These are phyloP conservation scores for Drosophila auraria DNA, from an alignment of 1,140 invertebrate species.

Conservation along the genomic window DNA sequence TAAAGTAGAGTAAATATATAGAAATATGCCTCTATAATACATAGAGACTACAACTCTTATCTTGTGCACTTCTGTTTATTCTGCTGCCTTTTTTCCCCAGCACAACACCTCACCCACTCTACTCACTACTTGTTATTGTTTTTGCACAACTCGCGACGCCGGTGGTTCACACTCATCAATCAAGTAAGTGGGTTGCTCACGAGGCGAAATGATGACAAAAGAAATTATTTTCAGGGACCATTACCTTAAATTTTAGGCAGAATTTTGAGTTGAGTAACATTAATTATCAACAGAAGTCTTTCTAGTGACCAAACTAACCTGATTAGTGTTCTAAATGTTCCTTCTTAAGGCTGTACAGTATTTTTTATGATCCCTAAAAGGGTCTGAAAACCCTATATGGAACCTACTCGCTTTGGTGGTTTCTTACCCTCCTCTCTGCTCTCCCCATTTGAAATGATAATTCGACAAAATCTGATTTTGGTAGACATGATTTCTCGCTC, in stretches of 20 bases:
- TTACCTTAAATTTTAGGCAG: constrained; percentile 4
- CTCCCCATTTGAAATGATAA: constrained; percentile 38
- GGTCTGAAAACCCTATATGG: constrained; percentile 2
- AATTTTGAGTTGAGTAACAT: background rate
- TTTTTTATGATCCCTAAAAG: background rate
- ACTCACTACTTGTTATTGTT: constrained; percentile 6
- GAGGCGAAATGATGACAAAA: background rate
- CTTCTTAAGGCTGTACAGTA: no score
- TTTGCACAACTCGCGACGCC: constrained; percentile 6
- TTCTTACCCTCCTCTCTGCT: background rate
- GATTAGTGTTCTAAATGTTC: no score
- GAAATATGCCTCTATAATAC: constrained; percentile 1
- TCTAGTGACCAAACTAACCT: background rate
- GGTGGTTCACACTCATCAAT: constrained; percentile 35
- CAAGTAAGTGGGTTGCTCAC: constrained; percentile 38
- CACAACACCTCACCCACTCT: background rate
- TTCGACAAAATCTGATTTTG: constrained; percentile 49
- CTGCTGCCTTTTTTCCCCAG: background rate
- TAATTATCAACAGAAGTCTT: background rate
- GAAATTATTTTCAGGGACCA: constrained; percentile 19
- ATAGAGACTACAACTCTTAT: constrained; percentile 16
- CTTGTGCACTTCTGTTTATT: constrained; percentile 48
- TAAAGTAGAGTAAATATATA: constrained; percentile 19
- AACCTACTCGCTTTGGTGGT: background rate
- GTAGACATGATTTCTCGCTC: constrained; percentile 17